Conservation (phyloP, 2,888 invertebrate species). For the Xestia rhomboidea region DNA sequence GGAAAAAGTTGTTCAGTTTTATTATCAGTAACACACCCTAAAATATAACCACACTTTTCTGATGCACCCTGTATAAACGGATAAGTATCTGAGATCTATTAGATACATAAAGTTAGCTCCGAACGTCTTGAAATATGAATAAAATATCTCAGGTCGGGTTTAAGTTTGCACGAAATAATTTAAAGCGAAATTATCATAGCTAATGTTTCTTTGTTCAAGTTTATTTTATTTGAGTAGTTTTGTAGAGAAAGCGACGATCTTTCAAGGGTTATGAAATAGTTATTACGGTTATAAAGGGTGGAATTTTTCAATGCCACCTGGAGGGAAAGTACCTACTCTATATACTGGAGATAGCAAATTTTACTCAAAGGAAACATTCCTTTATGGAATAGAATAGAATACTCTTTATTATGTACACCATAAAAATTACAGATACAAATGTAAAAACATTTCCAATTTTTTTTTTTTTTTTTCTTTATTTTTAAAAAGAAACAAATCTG, state of each 20-base stretch:
- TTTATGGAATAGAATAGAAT: no score
- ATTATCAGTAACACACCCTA: background rate
- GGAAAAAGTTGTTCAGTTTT: no score
- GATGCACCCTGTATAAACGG: constrained; percentile 3
- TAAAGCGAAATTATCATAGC: constrained; percentile 42
- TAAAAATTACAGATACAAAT: no score
- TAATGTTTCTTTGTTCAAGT: constrained; percentile 27
- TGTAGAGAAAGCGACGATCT: background rate
- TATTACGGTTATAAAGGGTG: no score
- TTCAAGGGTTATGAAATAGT: background rate
- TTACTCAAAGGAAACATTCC: no score
- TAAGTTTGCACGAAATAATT: constrained; percentile 35
- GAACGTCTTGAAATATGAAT: constrained; percentile 53
- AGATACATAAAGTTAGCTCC: constrained; percentile 29
- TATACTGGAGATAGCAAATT: no score
- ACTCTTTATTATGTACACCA: no score
- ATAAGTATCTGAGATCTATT: constrained; percentile 30
- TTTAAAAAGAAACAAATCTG: no score
- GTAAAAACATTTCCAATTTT: no score
- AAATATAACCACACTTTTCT: background rate
- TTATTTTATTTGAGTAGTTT: constrained; percentile 4
- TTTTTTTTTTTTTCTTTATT: no score
- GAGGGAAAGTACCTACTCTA: no score
- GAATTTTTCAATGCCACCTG: no score
- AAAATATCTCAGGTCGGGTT: constrained; percentile 41